These are phyloP conservation scores for Poecilus cupreus DNA, from an alignment of 2,888 invertebrate genomes.

Conservation along the genomic window DNA sequence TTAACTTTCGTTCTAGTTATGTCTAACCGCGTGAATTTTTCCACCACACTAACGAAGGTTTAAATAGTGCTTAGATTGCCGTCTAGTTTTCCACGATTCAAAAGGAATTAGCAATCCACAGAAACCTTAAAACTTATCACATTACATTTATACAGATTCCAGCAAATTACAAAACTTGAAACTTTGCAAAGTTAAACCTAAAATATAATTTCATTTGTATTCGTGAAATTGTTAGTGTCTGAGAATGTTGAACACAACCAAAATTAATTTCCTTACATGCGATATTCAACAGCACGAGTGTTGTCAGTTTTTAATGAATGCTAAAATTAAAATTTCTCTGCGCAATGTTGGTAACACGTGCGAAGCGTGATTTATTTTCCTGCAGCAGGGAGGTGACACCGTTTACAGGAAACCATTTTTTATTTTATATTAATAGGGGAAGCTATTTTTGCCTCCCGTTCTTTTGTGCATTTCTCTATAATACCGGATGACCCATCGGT, in stretches of 20 bases:
- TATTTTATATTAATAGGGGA: background rate
- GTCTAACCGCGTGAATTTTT: too few relatives aligned
- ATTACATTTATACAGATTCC: background rate
- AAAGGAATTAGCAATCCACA: background rate
- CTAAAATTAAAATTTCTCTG: constrained; percentile 24
- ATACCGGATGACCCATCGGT: too few relatives aligned
- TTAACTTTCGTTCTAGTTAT: too few relatives aligned
- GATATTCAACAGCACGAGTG: background rate
- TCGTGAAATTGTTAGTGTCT: too few relatives aligned
- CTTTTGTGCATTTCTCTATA: too few relatives aligned
- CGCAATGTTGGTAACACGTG: constrained; percentile 6
- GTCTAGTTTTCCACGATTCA: too few relatives aligned
- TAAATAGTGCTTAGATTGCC: too few relatives aligned
- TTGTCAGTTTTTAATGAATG: background rate
- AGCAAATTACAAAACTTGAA: background rate
- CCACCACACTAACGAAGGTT: too few relatives aligned
- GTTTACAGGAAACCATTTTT: background rate
- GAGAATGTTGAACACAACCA: background rate
- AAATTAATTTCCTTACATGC: background rate
- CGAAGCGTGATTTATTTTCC: constrained; percentile 12
- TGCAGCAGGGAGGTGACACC: background rate
- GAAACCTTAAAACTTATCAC: background rate
- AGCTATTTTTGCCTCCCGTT: background rate
- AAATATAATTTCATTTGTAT: too few relatives aligned
- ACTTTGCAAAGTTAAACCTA: too few relatives aligned